Evolutionary conservation across 2,113 vertebrate genomes (phyloP), one percentile per base, ranked within the genome.

Genomic region (Channa maculata): DNA sequence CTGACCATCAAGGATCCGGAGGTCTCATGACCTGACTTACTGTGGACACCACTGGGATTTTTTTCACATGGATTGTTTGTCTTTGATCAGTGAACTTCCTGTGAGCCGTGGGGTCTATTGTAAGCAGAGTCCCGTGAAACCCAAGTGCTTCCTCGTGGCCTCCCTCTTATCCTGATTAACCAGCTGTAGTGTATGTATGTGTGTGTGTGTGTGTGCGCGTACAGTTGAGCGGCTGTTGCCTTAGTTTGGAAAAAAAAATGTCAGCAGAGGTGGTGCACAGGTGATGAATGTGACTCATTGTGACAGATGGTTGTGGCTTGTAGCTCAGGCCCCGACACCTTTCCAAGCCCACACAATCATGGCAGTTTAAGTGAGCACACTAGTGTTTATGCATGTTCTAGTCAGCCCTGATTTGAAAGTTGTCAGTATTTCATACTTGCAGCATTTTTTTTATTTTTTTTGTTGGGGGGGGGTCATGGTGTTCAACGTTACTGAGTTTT

Each of bases 61-160:
- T 43, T 50, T 78, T 67, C 77, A 57, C 58, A 65, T 58, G 0
- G 33, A 62, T 72, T 36, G 60, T 65, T 57, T 49, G 70, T 80
- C 66, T 84, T 85, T 76, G 81, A 75, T 86, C 63, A 65, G 71
- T 55, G 82, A 60, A 41, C 76, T 61, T 68, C 68, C 57, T 62
- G 38, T 59, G 77, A 85, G 78, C 34, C 2, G 9, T 5, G 70
- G 54, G 54, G 10, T 86, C 87, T 86, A 80, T 88, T 88, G 80
- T 83, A 43, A 86, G 87, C 75, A 46, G 67, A 73, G 81, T 89
- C 83, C 82, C 62, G 72, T 88, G 88, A 88, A 89, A 85, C 75
- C 70, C 70, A 84, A 90, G 86, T 90, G 91, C 89, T 89, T 90
- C 88, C 82, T 88, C 74, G 79, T 85, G 89, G 65, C 80, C 80